Conservation (phyloP, 2,113 vertebrate genomes). For the Xerus inauris region DNA sequence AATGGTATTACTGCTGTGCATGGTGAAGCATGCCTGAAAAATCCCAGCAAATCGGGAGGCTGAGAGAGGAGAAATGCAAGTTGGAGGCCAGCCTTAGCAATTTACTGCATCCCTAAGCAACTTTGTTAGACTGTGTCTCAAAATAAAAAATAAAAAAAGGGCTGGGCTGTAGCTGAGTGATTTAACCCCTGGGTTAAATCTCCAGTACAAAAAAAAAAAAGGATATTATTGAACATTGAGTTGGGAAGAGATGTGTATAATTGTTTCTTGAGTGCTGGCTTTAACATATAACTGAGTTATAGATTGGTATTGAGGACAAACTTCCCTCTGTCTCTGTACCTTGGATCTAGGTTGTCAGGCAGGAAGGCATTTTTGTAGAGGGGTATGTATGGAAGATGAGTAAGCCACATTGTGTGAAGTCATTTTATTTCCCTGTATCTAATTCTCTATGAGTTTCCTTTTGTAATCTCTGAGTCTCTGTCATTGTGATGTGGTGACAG, state of each 20-base stretch:
- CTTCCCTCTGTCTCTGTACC: not conserved
- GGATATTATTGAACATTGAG: not conserved
- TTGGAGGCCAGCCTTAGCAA: too few species aligned
- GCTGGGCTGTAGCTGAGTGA: too few species aligned
- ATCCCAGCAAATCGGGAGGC: too few species aligned
- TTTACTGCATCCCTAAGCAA: too few species aligned
- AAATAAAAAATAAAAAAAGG: too few species aligned
- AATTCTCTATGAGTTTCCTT: conserved; percentile 13
- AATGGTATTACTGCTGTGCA: not conserved
- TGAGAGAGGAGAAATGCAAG: too few species aligned
- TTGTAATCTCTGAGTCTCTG: not conserved
- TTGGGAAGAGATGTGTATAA: not conserved
- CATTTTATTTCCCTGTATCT: conserved; percentile 14
- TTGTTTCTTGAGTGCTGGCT: not conserved
- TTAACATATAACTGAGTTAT: not conserved
- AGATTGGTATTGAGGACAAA: not conserved
- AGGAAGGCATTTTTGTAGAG: not conserved
- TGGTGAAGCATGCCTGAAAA: too few species aligned
- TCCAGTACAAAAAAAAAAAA: not conserved
- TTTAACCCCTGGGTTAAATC: too few species aligned
- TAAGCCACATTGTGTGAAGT: not conserved
- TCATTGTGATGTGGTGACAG: not conserved
- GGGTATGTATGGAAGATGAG: not conserved
- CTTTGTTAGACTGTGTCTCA: too few species aligned
- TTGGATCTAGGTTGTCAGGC: not conserved